A percentile compares a stretch with the other conserved stretches of the same genome.
Evolutionary conservation across 2,888 invertebrate genomes (phyloP).

Genomic region (Selenia dentaria): DNA sequence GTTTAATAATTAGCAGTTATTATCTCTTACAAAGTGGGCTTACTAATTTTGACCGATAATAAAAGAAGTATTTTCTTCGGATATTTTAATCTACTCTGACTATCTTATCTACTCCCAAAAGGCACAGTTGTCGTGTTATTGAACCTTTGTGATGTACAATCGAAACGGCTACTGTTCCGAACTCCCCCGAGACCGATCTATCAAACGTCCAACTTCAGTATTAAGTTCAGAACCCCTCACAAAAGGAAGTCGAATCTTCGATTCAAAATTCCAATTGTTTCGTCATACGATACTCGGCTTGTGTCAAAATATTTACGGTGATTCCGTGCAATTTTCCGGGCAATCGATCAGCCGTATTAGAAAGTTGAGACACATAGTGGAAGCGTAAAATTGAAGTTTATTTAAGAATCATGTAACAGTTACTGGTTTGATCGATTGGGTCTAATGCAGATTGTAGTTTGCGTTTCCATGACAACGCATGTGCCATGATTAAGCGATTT

Average conservation of each 20-base stretch:
- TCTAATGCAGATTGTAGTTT: slow-evolving; percentile 27
- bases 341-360: slow-evolving; percentile 69
- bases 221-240: slow-evolving; percentile 67
- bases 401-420: slow-evolving; percentile 50
- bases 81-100: slow-evolving; percentile 4
- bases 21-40: too few relatives aligned
- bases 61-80: too few relatives aligned
- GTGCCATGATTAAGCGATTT: slow-evolving; percentile 19
- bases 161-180: slow-evolving; percentile 57
- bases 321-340: slow-evolving; percentile 72
- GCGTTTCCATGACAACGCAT: slow-evolving; percentile 22
- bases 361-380: slow-evolving; percentile 57
- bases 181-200: slow-evolving; percentile 72
- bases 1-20: too few relatives aligned
- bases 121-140: slow-evolving; percentile 46
- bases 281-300: slow-evolving; percentile 71
- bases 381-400: slow-evolving; percentile 74
- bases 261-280: slow-evolving; percentile 69
- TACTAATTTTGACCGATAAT: too few relatives aligned
- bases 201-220: slow-evolving; percentile 68
- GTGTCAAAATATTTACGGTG: slow-evolving; percentile 80
- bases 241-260: slow-evolving; percentile 37
- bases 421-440: slow-evolving; percentile 35
- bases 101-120: slow-evolving; percentile 41
- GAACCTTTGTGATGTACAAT: slow-evolving; percentile 45